Base-by-base conservation (phyloP, 2,888 invertebrate genomes). In the Oscheius sp. region DNA sequence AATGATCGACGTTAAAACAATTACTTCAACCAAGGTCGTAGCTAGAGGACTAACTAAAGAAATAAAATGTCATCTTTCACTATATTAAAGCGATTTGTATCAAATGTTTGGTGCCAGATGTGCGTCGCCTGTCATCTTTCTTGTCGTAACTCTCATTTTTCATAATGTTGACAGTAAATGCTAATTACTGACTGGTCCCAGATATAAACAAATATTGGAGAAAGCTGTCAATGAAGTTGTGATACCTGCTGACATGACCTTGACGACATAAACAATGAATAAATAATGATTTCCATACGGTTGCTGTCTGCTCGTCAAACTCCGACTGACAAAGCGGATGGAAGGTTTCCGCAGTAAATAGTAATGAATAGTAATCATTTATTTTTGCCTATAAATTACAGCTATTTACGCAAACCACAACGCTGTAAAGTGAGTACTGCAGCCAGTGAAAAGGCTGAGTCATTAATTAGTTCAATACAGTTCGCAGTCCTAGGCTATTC, bases 201-300 rank as follows among this genome's bases (percentile, higher is more conserved):
- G 33, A 45, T 17, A 2, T 45, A n/a, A 45, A 45, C 45, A 27
- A 27, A 17, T 23, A 61, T 45, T 61, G 27, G 42, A 29, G 27
- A 25, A 42, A 23, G 15, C 31, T 42, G 57, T 37, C 34, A 37
- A 23, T 27, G 61, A 45, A 61, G 61, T 61, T 61, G 42, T 29
- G 61, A 25, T 61, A 61, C 61, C 61, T 61, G 61, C 61, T 61
- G 61, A 42, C 61, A 45, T 27, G 61, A 61, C 61, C 55, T 27
- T 45, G 27, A 42, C 61, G 61, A 61, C 61, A 61, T 61, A 61
- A 61, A 61, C 61, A 61, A 61, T 61, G 45, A 61, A 61, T 61
- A 45, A 61, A 61, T 61, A 31, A 61, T 61, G 61, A 29, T 42
- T 45, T 45, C 42, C 61, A 61, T 61, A 61, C 45, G 61, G 61